Evolutionary conservation across 2,113 vertebrate genomes (phyloP), one percentile per base, ranked within the genome.

Genomic region (Panurus biarmicus): DNA sequence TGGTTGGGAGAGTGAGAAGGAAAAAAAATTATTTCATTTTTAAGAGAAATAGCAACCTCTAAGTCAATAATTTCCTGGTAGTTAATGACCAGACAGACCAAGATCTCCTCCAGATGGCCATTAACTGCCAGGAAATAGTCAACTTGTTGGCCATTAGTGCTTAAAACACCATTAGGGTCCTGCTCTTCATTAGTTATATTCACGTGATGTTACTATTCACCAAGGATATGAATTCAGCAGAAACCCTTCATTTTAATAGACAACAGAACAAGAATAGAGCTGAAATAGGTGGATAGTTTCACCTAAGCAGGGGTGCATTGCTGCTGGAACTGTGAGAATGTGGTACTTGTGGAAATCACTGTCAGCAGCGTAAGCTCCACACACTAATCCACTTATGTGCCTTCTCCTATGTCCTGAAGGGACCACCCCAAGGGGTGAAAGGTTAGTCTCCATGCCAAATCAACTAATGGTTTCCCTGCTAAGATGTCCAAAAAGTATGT

Each of bases 371-470:
- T 71, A 69, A 79, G 26, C 35, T 65, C 29, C 38, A 31, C 87
- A 62, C 19, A 4, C 60, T 85, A 91, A 93, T 91, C 85, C 66
- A 56, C 71, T 95, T 90, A 74, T 2, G 33, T 47, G 53, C 35
- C 36, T 45, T 69, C 88, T 88, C 76, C 58, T 28, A 62, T 89
- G 72, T 91, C 74, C 85, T 72, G 71, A 94, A 74, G 40, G 22
- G 95, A 93, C 85, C 94, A 96, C 88, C 92, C 58, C 82, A 36
- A 76, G 16, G 90, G 95, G 93, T 93, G 89, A 96, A 95, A 96
- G 96, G 96, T 97, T 93, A 96, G 80, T 84, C 92, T 85, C 62
- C 77, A 33, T 85, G 93, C 73, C 89, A 90, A 95, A 96, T 94
- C 93, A 96, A 44, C 61, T 87, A 64, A 82, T 87, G n/a, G 14